phyloP scores from a whole-genome alignment of 2,888 invertebrate species.

The Lasioglossum villosulum region DNA sequence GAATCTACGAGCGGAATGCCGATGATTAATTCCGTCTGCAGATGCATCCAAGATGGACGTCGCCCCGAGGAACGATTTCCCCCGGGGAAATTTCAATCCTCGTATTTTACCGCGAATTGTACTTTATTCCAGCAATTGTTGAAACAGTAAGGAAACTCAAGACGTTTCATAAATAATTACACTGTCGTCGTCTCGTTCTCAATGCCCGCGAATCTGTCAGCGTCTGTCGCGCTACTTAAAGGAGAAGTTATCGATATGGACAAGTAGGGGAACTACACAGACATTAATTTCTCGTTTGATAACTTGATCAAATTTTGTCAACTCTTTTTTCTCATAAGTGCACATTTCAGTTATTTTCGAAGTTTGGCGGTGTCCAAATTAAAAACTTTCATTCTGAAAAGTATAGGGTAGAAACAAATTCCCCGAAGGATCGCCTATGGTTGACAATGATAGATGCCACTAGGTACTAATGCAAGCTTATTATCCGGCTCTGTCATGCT shows the following conservation, averaged over 20 bases:
- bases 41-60: not conserved
- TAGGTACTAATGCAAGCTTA: not conserved
- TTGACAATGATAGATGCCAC: not conserved
- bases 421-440: not conserved
- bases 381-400: not conserved
- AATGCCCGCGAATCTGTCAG: not conserved
- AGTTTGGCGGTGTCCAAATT: no score
- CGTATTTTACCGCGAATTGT: conserved; percentile 1
- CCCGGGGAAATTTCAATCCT: conserved; percentile 3
- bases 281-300: no score
- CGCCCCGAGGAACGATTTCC: not conserved
- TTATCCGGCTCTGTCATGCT: not conserved
- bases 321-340: no score
- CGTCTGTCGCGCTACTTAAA: not conserved
- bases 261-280: no score
- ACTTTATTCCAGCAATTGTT: no score
- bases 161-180: not conserved
- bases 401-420: not conserved
- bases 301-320: no score
- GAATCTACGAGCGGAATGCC: conserved; percentile 12
- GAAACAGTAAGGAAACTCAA: not conserved
- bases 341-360: no score
- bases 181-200: not conserved
- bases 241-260: no score
- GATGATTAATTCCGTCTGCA: conserved; percentile 40